A percentile compares a stretch with the other conserved stretches of the same genome.
Conservation (phyloP, 2,888 invertebrate species). For the Lycia hirtaria region DNA sequence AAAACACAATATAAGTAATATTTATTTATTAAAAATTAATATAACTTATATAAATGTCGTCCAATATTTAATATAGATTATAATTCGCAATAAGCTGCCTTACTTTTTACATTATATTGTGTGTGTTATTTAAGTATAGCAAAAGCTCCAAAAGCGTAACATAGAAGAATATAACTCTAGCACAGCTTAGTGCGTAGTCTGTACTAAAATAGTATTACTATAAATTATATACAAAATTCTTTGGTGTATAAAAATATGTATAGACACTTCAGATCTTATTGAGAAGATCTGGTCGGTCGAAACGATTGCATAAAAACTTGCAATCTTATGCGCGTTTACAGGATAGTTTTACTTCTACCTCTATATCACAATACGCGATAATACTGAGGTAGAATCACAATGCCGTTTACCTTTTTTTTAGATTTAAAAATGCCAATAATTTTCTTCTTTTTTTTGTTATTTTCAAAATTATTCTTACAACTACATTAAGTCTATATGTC, state of each 20-base stretch:
- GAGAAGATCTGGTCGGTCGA: slow-evolving; percentile 83
- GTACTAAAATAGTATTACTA: slow-evolving; percentile 64
- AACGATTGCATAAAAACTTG: slow-evolving; percentile 73
- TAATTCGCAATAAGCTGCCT: slow-evolving; percentile 74
- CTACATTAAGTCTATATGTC: slow-evolving; percentile 76
- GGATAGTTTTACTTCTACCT: slow-evolving; percentile 75
- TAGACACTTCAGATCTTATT: slow-evolving; percentile 79
- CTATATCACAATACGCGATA: slow-evolving; percentile 60
- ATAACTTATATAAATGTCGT: slow-evolving; percentile 69
- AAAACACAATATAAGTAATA: slow-evolving; percentile 53
- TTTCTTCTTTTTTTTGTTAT: slow-evolving; percentile 50
- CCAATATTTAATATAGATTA: slow-evolving; percentile 53
- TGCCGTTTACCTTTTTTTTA: slow-evolving; percentile 66
- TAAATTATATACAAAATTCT: slow-evolving; percentile 79
- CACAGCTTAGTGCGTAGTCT: slow-evolving; percentile 65
- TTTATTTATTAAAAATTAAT: slow-evolving; percentile 78
- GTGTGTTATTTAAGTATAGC: slow-evolving; percentile 63
- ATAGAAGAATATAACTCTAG: slow-evolving; percentile 63
- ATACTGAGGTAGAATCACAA: slow-evolving; percentile 73
- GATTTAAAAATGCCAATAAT: slow-evolving; percentile 46
- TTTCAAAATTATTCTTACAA: slow-evolving; percentile 60
- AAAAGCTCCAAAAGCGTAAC: slow-evolving; percentile 77
- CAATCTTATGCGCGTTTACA: slow-evolving; percentile 82
- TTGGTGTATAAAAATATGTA: slow-evolving; percentile 79
- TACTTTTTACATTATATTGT: slow-evolving; percentile 64